Percentiles rank a stretch among this genome's conserved stretches.
phyloP scores from a whole-genome alignment of 2,888 invertebrate genomes.

The Brachypterus glaber region DNA sequence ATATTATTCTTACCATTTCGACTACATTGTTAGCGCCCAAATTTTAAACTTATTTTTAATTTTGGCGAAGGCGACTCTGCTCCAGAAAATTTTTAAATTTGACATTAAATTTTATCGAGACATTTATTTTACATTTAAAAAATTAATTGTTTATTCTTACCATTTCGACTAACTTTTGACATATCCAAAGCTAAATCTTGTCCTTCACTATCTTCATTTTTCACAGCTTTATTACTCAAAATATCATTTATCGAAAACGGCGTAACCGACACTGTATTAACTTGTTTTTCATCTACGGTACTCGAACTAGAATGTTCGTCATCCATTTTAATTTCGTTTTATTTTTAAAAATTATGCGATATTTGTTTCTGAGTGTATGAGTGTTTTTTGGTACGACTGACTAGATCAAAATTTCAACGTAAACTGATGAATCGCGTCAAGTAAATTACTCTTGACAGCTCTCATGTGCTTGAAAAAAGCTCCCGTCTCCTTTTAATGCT shows the following conservation, averaged over 20 bases:
- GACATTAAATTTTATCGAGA: too few species aligned
- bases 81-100: too few species aligned
- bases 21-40: too few species aligned
- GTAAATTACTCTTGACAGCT: constrained; percentile 36
- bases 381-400: too few species aligned
- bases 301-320: constrained; percentile 21
- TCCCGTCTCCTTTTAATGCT: constrained; percentile 21
- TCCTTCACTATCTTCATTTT: constrained; percentile 38
- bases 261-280: constrained; percentile 38
- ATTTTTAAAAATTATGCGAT: too few species aligned
- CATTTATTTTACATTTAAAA: too few species aligned
- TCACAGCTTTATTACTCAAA: constrained; percentile 42
- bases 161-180: too few species aligned
- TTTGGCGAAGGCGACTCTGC: too few species aligned
- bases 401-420: constrained; percentile 30
- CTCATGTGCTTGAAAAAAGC: constrained; percentile 31
- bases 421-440: constrained; percentile 34
- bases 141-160: too few species aligned
- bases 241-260: constrained; percentile 69
- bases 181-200: constrained; percentile 40
- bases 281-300: constrained; percentile 23
- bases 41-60: too few species aligned
- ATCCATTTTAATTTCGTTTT: constrained; percentile 23
- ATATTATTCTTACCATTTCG: too few species aligned
- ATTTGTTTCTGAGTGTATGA: too few species aligned